Base-by-base conservation (phyloP, 2,888 invertebrate species). In the Stenotaenia linearis region DNA sequence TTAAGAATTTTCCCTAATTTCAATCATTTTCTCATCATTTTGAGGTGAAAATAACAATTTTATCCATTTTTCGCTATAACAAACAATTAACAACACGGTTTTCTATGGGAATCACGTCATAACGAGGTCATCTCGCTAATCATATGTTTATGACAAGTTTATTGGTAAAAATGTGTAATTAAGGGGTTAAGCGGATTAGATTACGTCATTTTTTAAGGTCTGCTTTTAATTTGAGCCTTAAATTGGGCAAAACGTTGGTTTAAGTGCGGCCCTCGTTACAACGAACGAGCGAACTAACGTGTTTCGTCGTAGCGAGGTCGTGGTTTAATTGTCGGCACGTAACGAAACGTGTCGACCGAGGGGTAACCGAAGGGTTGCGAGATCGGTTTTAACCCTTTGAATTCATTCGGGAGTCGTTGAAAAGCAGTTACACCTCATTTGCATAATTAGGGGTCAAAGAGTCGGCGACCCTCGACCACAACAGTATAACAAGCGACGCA, bases 351-450 rank as follows among this genome's bases (percentile, higher is more conserved):
- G 50, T n/a, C 50, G 18, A 50, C 50, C 18, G 50, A 50, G 21
- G 18, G 18, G 50, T 40, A 50, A 50, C 50, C 50, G 50, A 50
- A 50, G 50, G 50, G 50, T 50, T 50, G 50, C n/a, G 28, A n/a
- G 69, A 28, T 69, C 69, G 28, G 25, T 69, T 69, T 69, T 69
- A 69, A 69, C 69, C 69, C 69, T 69, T 69, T 69, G 69, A 69
- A 28, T 28, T 28, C 69, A 28, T 15, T 15, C 15, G 69, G 69
- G 25, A 69, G 25, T 69, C 28, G 28, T 69, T 28, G 69, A 69
- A 69, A 25, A n/a, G 18, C n/a, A 21, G 25, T 69, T 69, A 69
- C 69, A 28, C 69, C 25, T 28, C 0, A 69, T 69, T 69, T 69
- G 28, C 69, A 69, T 69, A 69, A 69, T 69, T 69, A 28, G 12